These are phyloP conservation scores for Conomelus anceps DNA, from an alignment of 2,888 invertebrate species.

Conservation along the genomic window DNA sequence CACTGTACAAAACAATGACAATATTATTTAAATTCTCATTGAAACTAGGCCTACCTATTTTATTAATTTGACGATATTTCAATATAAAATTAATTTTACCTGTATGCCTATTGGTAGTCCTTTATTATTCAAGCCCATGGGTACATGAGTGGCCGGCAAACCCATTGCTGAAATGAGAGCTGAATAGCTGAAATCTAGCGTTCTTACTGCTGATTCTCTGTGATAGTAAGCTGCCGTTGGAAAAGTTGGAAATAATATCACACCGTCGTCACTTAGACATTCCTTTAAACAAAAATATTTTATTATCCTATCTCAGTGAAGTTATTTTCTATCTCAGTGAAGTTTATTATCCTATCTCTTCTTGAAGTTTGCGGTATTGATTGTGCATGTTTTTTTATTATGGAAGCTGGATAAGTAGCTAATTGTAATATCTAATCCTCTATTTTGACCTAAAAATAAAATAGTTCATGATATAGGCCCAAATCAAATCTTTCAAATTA, in stretches of 20 bases:
- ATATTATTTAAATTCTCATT: too few species aligned
- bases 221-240: conserved; percentile 87
- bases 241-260: conserved; percentile 82
- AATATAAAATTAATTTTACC: conserved; percentile 45
- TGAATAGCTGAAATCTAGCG: conserved; percentile 68
- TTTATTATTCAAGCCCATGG: conserved; percentile 70
- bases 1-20: too few species aligned
- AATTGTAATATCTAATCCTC: too few species aligned
- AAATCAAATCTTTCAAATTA: too few species aligned
- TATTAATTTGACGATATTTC: too few species aligned
- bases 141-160: conserved; percentile 77
- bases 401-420: too few species aligned
- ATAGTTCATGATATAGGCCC: too few species aligned
- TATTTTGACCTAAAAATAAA: too few species aligned
- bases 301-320: not conserved
- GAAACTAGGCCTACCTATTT: too few species aligned
- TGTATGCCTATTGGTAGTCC: conserved; percentile 85
- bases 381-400: too few species aligned
- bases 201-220: conserved; percentile 62
- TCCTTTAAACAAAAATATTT: conserved; percentile 42
- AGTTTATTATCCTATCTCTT: too few species aligned
- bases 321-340: not conserved
- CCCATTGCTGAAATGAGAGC: conserved; percentile 76
- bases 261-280: conserved; percentile 74
- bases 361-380: too few species aligned